Conservation (phyloP, 2,797 vertebrate species). For the Tenualosa thibaudeaui region DNA sequence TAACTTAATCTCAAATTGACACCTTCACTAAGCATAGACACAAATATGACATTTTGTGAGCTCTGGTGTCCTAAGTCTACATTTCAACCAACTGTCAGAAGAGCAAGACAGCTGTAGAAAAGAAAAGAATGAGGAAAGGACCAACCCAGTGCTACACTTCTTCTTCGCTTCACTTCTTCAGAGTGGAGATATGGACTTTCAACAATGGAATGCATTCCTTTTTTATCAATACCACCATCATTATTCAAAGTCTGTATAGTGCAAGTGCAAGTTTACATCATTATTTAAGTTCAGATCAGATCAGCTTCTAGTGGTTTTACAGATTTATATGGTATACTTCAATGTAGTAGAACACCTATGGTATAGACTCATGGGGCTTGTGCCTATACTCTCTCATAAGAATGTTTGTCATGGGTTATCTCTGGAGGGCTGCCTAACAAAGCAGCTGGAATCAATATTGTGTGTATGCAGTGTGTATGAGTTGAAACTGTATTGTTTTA, state of each 20-base stretch:
- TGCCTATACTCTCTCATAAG: neutral
- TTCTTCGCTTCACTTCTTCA: too few species aligned
- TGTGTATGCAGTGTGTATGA: neutral
- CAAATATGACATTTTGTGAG: neutral
- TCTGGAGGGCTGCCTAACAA: neutral
- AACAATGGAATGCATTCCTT: neutral
- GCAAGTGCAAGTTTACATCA: neutral
- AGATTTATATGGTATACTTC: neutral
- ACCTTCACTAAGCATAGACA: too few species aligned
- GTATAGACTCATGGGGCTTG: too few species aligned
- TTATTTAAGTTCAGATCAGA: neutral
- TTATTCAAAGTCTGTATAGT: neutral
- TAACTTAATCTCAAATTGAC: too few species aligned
- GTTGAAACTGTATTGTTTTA: neutral
- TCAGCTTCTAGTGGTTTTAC: neutral
- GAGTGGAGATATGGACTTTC: neutral
- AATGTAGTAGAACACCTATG: neutral
- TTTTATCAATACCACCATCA: neutral
- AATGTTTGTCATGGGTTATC: slow-evolving; percentile 1
- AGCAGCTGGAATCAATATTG: neutral
- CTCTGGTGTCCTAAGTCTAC: neutral
- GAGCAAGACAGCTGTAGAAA: neutral
- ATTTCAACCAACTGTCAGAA: neutral
- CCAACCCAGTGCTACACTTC: too few species aligned
- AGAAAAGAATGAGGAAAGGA: neutral